Conservation (phyloP, 53 echinoderm and acorn worm species). For the Echinarachnius parma region DNA sequence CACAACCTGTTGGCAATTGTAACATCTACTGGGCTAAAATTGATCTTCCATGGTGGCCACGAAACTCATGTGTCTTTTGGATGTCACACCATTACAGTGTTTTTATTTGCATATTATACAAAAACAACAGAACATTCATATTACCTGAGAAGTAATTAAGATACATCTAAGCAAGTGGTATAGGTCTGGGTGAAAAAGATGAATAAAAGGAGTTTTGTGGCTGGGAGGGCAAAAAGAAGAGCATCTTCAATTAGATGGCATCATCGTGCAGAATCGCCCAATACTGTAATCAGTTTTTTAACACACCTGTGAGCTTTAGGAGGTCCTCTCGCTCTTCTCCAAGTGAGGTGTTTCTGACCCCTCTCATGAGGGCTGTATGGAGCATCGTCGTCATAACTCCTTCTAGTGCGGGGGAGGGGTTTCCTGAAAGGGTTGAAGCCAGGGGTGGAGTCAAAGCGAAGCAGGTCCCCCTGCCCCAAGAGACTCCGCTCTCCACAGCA, state of each 20-base stretch:
- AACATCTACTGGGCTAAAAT: too few relatives aligned
- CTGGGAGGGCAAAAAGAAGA: neutral
- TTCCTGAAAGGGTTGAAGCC: conserved; percentile 96
- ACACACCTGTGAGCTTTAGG: conserved; percentile 62
- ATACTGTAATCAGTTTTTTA: too few relatives aligned
- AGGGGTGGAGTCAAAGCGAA: conserved; percentile 91
- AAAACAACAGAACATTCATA: too few relatives aligned
- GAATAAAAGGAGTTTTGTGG: too few relatives aligned
- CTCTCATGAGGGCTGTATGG: conserved; percentile 65
- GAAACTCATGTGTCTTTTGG: too few relatives aligned
- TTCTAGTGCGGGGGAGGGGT: conserved; percentile 56
- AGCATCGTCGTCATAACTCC: conserved; percentile 64
- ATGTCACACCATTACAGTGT: too few relatives aligned
- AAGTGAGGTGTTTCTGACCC: conserved; percentile 80
- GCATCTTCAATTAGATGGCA: neutral
- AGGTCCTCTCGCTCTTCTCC: conserved; percentile 71
- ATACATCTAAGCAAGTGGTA: too few relatives aligned
- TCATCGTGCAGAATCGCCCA: neutral
- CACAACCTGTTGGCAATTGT: too few relatives aligned
- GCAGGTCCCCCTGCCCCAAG: conserved; percentile 93
- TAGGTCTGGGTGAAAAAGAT: too few relatives aligned
- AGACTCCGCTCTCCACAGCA: conserved; percentile 98
- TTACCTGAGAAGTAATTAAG: too few relatives aligned
- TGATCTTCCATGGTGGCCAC: too few relatives aligned
- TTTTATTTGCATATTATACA: too few relatives aligned